A percentile compares a stretch with the other conserved stretches of the same genome.
These are phyloP conservation scores for Pteruthius melanotis DNA, from an alignment of 2,113 vertebrate species.

Conservation along the genomic window DNA sequence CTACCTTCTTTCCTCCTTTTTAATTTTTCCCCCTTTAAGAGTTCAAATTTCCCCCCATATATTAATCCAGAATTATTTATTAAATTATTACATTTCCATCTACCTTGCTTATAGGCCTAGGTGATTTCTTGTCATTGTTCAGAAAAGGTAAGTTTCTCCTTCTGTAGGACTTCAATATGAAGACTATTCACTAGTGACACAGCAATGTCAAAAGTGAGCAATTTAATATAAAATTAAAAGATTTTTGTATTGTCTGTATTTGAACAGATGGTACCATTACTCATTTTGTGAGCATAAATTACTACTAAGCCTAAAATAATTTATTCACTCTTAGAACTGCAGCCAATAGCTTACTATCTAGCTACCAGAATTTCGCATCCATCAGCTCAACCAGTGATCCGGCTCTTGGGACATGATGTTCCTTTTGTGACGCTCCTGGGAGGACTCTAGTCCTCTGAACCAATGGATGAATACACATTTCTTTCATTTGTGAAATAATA, in stretches of 20 bases:
- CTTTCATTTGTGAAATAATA: not conserved
- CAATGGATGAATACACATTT: not conserved
- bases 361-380: not conserved
- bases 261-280: conserved; percentile 20
- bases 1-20: not conserved
- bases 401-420: not conserved
- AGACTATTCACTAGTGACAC: not conserved
- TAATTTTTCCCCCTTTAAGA: not conserved
- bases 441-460: not conserved
- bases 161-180: not conserved
- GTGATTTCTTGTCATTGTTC: not conserved
- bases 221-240: not conserved
- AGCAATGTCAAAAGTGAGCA: not conserved
- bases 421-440: not conserved
- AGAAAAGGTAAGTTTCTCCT: not conserved
- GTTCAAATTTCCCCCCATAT: not conserved
- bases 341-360: not conserved
- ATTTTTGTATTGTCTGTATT: not conserved
- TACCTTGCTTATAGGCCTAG: not conserved
- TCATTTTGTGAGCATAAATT: conserved; percentile 22
- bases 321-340: not conserved
- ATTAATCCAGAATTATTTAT: not conserved
- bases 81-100: not conserved
- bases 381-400: not conserved
- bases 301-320: not conserved